Conservation (phyloP, 2,113 vertebrate species). For the Lathamus discolor region DNA sequence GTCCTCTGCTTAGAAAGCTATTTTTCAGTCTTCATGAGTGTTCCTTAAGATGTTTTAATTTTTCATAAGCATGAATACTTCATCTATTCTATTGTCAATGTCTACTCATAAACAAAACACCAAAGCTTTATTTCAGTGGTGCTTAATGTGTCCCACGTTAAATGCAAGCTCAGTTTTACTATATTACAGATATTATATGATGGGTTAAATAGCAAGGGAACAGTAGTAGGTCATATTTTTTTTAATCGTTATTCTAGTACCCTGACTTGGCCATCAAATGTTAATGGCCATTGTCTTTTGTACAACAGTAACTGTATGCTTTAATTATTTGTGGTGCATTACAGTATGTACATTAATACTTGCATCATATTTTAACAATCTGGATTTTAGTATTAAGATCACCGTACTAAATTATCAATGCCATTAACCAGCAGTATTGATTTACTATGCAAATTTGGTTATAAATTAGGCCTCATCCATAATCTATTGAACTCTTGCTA, state of each 20-base stretch:
- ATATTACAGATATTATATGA: conserved; percentile 17
- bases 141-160: conserved; percentile 59
- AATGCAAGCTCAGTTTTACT: conserved; percentile 57
- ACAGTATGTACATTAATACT: conserved; percentile 42
- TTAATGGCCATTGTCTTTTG: conserved; percentile 65
- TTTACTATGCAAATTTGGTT: conserved; percentile 14
- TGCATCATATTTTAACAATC: conserved; percentile 50
- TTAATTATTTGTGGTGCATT: conserved; percentile 62
- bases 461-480: background rate
- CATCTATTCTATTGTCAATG: background rate
- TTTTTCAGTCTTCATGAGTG: background rate
- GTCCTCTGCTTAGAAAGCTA: background rate
- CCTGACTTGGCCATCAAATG: conserved; percentile 59
- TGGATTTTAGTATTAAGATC: conserved; percentile 59
- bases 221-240: conserved; percentile 43
- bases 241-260: conserved; percentile 8
- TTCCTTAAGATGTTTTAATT: background rate
- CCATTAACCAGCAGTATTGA: conserved; percentile 42
- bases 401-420: conserved; percentile 43
- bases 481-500: background rate
- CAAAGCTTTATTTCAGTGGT: conserved; percentile 15
- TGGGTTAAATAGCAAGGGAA: conserved; percentile 59
- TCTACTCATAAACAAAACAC: background rate
- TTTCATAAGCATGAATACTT: background rate
- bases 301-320: conserved; percentile 48